A percentile compares a stretch with the other conserved stretches of the same genome.
phyloP scores from a whole-genome alignment of 2,888 invertebrate genomes.

The Apodemia hepburni region DNA sequence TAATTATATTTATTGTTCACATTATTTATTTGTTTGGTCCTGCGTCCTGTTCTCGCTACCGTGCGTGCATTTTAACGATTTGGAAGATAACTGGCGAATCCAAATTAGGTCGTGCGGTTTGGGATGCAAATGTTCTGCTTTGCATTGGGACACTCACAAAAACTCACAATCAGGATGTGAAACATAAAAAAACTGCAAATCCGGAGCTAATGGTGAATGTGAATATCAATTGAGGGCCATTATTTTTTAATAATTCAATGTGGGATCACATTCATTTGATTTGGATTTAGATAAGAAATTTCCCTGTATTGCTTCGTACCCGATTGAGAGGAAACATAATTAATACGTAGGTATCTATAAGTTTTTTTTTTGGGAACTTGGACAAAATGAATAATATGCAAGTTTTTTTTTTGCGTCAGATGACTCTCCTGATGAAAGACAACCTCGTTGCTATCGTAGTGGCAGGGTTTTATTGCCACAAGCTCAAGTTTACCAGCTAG shows the following conservation, averaged over 20 bases:
- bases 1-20: conserved; percentile 78
- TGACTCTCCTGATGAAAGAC: too few species aligned
- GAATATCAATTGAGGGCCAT: conserved; percentile 1
- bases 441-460: too few species aligned
- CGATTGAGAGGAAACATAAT: too few species aligned
- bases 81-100: conserved; percentile 64
- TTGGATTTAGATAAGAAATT: background rate
- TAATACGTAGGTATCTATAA: too few species aligned
- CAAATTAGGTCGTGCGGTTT: conserved; percentile 46
- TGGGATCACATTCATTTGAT: background rate
- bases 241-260: conserved; percentile 7
- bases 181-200: conserved; percentile 23
- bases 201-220: conserved; percentile 8
- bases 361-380: too few species aligned
- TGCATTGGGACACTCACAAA: conserved; percentile 48
- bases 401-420: too few species aligned
- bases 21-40: conserved; percentile 72
- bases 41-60: conserved; percentile 56
- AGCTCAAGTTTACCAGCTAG: too few species aligned
- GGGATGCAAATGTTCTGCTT: conserved; percentile 53
- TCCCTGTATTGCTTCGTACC: background rate
- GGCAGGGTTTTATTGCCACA: too few species aligned
- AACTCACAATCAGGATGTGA: conserved; percentile 27
- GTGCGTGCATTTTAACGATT: conserved; percentile 73
- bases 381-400: too few species aligned